These are phyloP conservation scores for Parambassis ranga DNA, from an alignment of 2,797 vertebrate species.

Conservation along the genomic window DNA sequence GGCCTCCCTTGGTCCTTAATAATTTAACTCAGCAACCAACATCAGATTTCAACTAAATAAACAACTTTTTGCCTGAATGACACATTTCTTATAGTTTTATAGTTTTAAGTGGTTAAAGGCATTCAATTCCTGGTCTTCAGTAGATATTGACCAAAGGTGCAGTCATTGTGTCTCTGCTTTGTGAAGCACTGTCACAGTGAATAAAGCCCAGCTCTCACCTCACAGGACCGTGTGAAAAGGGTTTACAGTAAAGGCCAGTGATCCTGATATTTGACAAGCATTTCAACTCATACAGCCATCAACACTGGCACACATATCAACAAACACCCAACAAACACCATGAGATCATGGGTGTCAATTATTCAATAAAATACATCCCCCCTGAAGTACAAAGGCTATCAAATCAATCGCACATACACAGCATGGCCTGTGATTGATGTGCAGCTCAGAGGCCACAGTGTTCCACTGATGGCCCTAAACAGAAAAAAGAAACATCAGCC, in stretches of 20 bases:
- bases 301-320: conserved; percentile 2
- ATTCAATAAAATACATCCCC: conserved; percentile 44
- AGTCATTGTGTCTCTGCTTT: background rate
- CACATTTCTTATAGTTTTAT: no score
- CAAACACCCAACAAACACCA: conserved; percentile 7
- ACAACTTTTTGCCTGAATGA: no score
- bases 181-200: background rate
- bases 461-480: conserved; percentile 27
- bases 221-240: conserved; percentile 4
- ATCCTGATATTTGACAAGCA: conserved; percentile 22
- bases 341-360: conserved; percentile 19
- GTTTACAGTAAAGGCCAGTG: conserved; percentile 42
- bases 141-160: no score
- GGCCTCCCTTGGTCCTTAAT: no score
- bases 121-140: no score
- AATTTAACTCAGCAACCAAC: no score
- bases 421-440: conserved; percentile 31
- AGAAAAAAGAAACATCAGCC: conserved; percentile 26
- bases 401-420: conserved; percentile 27
- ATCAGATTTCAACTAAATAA: no score
- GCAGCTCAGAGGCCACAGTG: conserved; percentile 26
- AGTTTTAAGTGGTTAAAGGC: no score
- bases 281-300: background rate
- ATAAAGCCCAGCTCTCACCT: conserved; percentile 1
- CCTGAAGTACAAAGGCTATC: conserved; percentile 43